These are phyloP conservation scores for Microtus oregoni DNA, from an alignment of 2,113 vertebrate species.

Conservation along the genomic window DNA sequence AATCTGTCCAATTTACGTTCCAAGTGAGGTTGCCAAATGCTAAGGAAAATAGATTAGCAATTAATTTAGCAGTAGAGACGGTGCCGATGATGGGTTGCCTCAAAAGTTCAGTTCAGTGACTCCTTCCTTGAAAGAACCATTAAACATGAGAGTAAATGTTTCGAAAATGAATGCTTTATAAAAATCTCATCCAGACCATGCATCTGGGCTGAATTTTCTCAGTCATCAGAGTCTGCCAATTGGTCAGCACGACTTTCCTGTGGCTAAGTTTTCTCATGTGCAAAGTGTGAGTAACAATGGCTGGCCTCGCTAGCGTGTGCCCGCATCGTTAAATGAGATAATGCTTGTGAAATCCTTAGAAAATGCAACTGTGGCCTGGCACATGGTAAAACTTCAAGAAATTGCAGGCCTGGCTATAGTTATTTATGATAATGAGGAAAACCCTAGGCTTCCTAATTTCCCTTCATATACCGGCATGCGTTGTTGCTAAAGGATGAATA, in stretches of 20 bases:
- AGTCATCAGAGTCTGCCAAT: neutral
- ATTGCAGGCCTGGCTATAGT: neutral
- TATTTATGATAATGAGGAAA: neutral
- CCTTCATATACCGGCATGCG: neutral
- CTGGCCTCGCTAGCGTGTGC: neutral
- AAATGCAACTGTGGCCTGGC: neutral
- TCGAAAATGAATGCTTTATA: neutral
- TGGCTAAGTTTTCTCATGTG: neutral
- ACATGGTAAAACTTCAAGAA: slow-evolving; percentile 22
- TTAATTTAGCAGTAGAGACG: slow-evolving; percentile 52
- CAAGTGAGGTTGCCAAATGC: slow-evolving; percentile 69
- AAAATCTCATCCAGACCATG: slow-evolving; percentile 8
- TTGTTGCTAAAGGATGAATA: neutral
- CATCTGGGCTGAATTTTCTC: neutral
- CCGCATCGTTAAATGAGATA: neutral
- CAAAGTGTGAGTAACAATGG: neutral
- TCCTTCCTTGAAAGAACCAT: slow-evolving; percentile 26
- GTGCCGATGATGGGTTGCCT: slow-evolving; percentile 38
- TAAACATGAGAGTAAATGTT: slow-evolving; percentile 26
- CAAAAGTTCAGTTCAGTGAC: slow-evolving; percentile 25
- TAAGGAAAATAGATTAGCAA: slow-evolving; percentile 60
- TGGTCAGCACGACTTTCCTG: neutral
- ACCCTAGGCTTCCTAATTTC: neutral
- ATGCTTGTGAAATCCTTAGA: neutral
- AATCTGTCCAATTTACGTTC: slow-evolving; percentile 65